phyloP scores from a whole-genome alignment of 1,140 invertebrate genomes.

The Halictus rubicundus region DNA sequence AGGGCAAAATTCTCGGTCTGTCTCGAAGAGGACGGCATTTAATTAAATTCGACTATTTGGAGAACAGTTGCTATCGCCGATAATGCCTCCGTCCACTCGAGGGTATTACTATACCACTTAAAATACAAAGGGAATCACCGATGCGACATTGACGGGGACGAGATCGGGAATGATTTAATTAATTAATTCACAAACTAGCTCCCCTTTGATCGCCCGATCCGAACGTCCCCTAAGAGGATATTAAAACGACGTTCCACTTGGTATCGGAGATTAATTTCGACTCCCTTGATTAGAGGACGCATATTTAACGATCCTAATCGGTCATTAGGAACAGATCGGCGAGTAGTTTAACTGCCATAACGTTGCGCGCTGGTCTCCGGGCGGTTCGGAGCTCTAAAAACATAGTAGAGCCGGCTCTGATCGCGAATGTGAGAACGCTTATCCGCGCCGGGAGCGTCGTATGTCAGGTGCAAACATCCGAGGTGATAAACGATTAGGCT shows the following conservation, averaged over 20 bases:
- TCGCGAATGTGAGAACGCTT: constrained; percentile 33
- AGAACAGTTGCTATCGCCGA: too few species aligned
- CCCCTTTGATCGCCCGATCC: background rate
- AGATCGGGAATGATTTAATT: too few species aligned
- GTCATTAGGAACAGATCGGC: background rate
- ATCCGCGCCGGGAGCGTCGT: constrained; percentile 29
- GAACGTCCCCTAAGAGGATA: background rate
- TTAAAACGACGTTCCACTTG: background rate
- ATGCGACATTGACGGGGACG: too few species aligned
- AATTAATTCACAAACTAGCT: background rate
- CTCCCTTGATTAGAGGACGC: background rate
- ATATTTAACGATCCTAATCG: background rate
- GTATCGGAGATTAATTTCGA: background rate
- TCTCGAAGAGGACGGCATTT: too few species aligned
- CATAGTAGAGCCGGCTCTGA: background rate
- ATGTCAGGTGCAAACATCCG: constrained; percentile 31
- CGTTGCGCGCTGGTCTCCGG: background rate
- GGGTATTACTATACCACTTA: too few species aligned
- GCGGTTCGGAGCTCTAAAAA: constrained; percentile 13
- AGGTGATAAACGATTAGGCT: constrained; percentile 45
- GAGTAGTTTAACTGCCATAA: background rate
- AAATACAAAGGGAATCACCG: too few species aligned
- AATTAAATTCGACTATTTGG: too few species aligned
- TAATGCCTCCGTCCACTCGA: too few species aligned
- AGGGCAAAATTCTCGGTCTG: too few species aligned